Evolutionary conservation across 2,797 vertebrate species (phyloP).

Genomic region (Prionace glauca): DNA sequence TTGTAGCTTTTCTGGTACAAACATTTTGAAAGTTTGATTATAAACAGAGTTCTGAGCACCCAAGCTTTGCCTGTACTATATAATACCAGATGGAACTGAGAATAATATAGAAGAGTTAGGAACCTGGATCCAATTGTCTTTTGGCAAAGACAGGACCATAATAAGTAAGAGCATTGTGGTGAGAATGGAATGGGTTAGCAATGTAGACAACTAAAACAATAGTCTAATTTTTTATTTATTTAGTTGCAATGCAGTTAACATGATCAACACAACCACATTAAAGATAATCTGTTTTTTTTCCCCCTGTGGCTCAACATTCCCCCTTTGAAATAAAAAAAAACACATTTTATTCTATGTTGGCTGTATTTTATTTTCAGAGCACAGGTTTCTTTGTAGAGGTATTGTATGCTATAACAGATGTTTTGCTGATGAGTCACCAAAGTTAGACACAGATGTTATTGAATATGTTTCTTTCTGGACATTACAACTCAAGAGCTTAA

Average conservation of each 20-base stretch:
- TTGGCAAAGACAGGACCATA: not conserved
- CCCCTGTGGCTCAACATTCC: not conserved
- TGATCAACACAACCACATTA: not conserved
- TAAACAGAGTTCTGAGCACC: not conserved
- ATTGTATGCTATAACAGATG: not conserved
- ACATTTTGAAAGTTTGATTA: not conserved
- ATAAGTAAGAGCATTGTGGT: not conserved
- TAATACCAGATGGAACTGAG: not conserved
- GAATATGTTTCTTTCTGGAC: not conserved
- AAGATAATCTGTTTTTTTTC: not conserved
- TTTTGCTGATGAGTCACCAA: not conserved
- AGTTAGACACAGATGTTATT: not conserved
- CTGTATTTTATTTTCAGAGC: not conserved
- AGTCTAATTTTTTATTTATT: not conserved
- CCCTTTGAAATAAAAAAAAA: not conserved
- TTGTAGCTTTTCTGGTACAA: not conserved
- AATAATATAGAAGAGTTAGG: not conserved
- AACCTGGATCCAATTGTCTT: not conserved
- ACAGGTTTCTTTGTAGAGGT: not conserved
- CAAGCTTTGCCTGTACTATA: not conserved
- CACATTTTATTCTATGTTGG: not conserved
- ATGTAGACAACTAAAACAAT: not conserved
- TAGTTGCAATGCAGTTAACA: not conserved
- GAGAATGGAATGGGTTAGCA: not conserved
- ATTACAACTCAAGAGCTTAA: not conserved